These are phyloP conservation scores for Morus bassanus DNA, from an alignment of 2,797 vertebrate genomes.

Conservation along the genomic window DNA sequence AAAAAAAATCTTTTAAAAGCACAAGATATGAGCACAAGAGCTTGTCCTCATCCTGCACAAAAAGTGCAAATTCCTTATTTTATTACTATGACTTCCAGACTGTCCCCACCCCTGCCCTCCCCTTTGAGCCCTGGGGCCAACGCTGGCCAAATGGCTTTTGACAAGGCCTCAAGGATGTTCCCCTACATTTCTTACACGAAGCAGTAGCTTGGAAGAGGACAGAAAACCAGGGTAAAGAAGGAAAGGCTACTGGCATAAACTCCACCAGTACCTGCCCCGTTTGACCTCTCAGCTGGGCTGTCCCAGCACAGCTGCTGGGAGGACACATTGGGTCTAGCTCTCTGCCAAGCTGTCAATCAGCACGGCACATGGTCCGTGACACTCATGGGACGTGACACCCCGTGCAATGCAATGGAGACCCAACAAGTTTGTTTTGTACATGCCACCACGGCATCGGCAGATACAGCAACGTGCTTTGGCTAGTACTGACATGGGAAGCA, in stretches of 20 bases:
- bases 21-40: not conserved
- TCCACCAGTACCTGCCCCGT: not conserved
- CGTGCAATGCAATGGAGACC: not conserved
- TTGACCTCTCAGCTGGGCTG: not conserved
- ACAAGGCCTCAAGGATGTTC: not conserved
- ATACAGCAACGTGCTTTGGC: not conserved
- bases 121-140: not conserved
- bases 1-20: not conserved
- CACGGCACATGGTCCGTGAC: not conserved
- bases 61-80: not conserved
- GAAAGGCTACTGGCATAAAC: not conserved
- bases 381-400: not conserved
- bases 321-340: not conserved
- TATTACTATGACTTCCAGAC: not conserved
- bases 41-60: not conserved
- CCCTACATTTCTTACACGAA: not conserved
- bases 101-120: not conserved
- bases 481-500: not conserved
- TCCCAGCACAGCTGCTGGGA: rapidly evolving
- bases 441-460: not conserved
- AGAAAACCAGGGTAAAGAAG: not conserved
- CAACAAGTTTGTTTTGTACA: conserved; percentile 2
- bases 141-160: rapidly evolving
- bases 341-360: not conserved
- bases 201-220: not conserved